Evolutionary conservation across 2,113 vertebrate genomes (phyloP), one percentile per base, ranked within the genome.

Genomic region (Gulo gulo): DNA sequence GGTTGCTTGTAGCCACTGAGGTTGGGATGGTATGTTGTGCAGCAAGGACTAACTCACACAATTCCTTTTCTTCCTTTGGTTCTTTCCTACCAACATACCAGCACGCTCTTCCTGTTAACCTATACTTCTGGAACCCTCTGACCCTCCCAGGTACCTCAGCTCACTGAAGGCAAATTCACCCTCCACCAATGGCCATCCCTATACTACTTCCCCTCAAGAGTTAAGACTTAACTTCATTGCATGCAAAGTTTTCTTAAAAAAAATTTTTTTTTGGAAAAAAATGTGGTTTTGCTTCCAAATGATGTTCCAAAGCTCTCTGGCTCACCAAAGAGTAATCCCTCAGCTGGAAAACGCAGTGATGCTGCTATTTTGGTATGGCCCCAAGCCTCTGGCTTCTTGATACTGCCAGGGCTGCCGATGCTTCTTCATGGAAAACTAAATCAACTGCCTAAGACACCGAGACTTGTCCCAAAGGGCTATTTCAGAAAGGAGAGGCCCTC

Each of bases 291-390:
- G 96, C 98, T 98, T 98, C 98, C 98, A 98, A 98, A 98, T 52
- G 97, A 97, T 98, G 97, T 98, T 98, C 98, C 98, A 98, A 98
- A 97, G 74, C 52, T 96, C 92, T 98, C 96, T 98, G 98, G 98
- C 98, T 98, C 98, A 80, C 84, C 91, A 3, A 97, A 93, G 94
- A 98, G 95, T 91, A 98, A 97, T 98, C 98, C 97, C 96, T 98
- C 97, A 55, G 97, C 98, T 99, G 98, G 98, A 98, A 98, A 98
- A 98, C 95, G 34, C 97, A 98, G 98, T 79, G 78, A 45, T 69
- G 0, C 76, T 96, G 97, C 97, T 98, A 98, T 98, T 99, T 99
- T 97, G 97, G 97, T 93, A 81, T 95, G 96, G 97, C 97, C 98
- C 94, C 95, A 97, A 98, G 98, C 97, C 98, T 94, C 96, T 63